Base-by-base conservation (phyloP, 2,888 invertebrate species). In the Drosophila mimica region DNA sequence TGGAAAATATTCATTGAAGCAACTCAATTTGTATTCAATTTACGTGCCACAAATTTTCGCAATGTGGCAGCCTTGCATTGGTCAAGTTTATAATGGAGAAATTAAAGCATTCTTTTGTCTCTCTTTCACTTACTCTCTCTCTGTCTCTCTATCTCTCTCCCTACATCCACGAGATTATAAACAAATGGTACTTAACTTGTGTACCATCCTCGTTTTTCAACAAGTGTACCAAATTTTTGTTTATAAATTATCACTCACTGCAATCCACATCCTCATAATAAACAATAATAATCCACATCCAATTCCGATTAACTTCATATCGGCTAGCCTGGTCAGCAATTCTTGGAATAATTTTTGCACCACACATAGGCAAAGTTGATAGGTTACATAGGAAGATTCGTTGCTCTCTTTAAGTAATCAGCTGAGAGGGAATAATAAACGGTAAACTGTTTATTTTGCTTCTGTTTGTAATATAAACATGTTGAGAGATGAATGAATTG, bases 11-110 rank as follows among this genome's bases (percentile, higher is more conserved):
- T 63, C 15, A n/a, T 2, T 8, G 38, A 52, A 13, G 17, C 30
- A 30, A 40, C 13, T 20, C 28, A 33, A 33, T 31, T 43, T 15
- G 17, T 53, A 48, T 51, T 74, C 33, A 31, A 31, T 56, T 63
- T 31, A 28, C 30, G 46, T 17, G 40, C 20, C 30, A 17, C 48
- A 20, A 51, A 40, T 61, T 72, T 38, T 7, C 13, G 15, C 49
- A 64, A 43, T 54, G 43, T 78, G 78, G 78, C 82, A 82, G 73
- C 78, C 36, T 73, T 36, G 11, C n/a, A 8, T 58, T 60, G 59
- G 64, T 60, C 43, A 20, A 58, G 46, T 58, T 58, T 34, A 48
- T 63, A 75, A 61, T 54, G 49, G 57, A 51, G 38, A 57, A 75
- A 76, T 58, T 46, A 67, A 77, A 81, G 57, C 61, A 43, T 34